Evolutionary conservation across 2,113 vertebrate species (phyloP).

Genomic region (Chrysemys picta): DNA sequence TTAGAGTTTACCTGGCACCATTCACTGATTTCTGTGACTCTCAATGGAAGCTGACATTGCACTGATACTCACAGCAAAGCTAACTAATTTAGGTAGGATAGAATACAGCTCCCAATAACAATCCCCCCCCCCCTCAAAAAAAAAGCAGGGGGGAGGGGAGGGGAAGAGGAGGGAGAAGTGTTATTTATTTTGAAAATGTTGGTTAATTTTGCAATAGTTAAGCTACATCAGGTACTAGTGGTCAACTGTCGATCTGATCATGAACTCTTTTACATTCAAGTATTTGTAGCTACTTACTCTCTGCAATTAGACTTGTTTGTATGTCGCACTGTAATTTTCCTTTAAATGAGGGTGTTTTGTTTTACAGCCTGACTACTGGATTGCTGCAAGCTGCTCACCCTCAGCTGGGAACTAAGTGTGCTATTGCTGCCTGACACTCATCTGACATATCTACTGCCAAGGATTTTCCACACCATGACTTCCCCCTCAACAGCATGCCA

Average conservation of each 20-base stretch:
- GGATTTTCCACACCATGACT: conserved; percentile 56
- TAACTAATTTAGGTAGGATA: neutral
- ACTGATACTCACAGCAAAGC: rapidly evolving
- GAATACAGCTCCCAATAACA: neutral
- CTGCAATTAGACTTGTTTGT: neutral
- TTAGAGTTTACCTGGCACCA: neutral
- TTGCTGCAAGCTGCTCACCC: neutral
- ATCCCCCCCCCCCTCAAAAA: too few species aligned
- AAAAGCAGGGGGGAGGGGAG: neutral
- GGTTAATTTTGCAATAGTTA: neutral
- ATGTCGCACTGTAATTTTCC: rapidly evolving
- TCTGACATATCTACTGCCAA: conserved; percentile 51
- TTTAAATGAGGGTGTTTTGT: neutral
- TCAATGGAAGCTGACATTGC: rapidly evolving
- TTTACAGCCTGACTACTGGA: conserved; percentile 1
- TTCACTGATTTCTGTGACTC: rapidly evolving
- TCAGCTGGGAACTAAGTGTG: neutral
- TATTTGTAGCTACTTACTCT: conserved; percentile 2
- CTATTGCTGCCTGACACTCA: conserved; percentile 13
- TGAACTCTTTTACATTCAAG: neutral
- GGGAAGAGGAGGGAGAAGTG: too few species aligned
- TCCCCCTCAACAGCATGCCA: conserved; percentile 39
- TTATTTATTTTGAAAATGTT: neutral
- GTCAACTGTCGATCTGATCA: too few species aligned
- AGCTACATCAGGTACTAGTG: neutral